Percentiles rank a stretch among this genome's conserved stretches.
These are phyloP conservation scores for Cassiopea andromeda DNA, from an alignment of 30 jellyfish, hydroid and myxozoan species.

Conservation along the genomic window DNA sequence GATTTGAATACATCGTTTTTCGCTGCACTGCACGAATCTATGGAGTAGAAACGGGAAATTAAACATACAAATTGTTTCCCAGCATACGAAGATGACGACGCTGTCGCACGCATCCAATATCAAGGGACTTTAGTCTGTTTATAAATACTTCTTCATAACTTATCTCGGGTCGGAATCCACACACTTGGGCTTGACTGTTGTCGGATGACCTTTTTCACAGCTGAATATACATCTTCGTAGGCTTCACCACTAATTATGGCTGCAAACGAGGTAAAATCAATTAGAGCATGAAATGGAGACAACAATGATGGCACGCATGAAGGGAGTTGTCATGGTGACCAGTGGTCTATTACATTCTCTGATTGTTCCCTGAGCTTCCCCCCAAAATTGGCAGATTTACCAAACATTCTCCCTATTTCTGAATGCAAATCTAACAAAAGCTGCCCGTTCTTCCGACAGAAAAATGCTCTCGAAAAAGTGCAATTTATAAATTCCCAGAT, in stretches of 20 bases:
- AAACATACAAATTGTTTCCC: slow-evolving; percentile 12
- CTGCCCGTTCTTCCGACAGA: too few species aligned
- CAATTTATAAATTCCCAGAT: too few species aligned
- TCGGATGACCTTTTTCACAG: slow-evolving; percentile 79
- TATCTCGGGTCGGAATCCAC: slow-evolving; percentile 98
- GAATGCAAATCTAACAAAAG: too few species aligned
- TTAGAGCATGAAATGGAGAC: too few species aligned
- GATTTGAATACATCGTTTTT: slow-evolving; percentile 5
- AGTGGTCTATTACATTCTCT: too few species aligned
- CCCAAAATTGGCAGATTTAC: too few species aligned
- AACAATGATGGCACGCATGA: too few species aligned
- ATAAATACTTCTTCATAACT: slow-evolving; percentile 54
- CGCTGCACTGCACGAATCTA: slow-evolving; percentile 43
- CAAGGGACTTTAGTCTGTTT: not conserved
- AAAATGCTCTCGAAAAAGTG: too few species aligned
- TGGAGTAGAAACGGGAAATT: not conserved
- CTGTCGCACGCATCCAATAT: slow-evolving; percentile 36
- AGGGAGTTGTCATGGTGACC: too few species aligned
- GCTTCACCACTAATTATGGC: slow-evolving; percentile 96
- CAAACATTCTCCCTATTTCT: too few species aligned
- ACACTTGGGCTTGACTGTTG: slow-evolving; percentile 97
- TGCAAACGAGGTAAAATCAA: not conserved
- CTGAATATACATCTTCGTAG: slow-evolving; percentile 86
- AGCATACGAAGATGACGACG: not conserved
- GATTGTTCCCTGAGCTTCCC: too few species aligned